Evolutionary conservation across 2,888 invertebrate genomes (phyloP).

Genomic region (Minunthozetes semirufus): DNA sequence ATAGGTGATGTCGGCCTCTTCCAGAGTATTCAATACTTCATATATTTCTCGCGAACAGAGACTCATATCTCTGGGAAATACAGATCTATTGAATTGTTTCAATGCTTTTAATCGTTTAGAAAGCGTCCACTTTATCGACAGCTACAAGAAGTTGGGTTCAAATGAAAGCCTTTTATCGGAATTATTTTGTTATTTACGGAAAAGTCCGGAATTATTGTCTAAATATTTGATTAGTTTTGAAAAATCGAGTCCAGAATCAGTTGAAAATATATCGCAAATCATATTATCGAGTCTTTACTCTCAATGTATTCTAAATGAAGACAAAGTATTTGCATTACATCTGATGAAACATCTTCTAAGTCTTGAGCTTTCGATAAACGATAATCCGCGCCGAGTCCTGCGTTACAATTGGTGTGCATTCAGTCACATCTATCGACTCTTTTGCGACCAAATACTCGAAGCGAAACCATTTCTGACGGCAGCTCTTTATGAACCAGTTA

Average conservation of each 20-base stretch:
- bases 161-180: slow-evolving; percentile 65
- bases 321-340: slow-evolving; percentile 61
- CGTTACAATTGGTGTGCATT: slow-evolving; percentile 80
- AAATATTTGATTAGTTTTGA: slow-evolving; percentile 63
- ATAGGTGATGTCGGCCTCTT: background rate
- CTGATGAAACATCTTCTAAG: slow-evolving; percentile 62
- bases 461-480: slow-evolving; percentile 88
- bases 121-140: slow-evolving; percentile 64
- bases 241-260: slow-evolving; percentile 46
- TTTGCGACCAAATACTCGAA: slow-evolving; percentile 80
- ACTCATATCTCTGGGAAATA: slow-evolving; percentile 10
- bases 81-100: slow-evolving; percentile 17
- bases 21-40: background rate
- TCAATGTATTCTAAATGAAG: slow-evolving; percentile 66
- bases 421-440: slow-evolving; percentile 72
- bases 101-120: slow-evolving; percentile 60
- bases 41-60: background rate
- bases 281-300: slow-evolving; percentile 63
- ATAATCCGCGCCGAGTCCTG: slow-evolving; percentile 58
- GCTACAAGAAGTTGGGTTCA: slow-evolving; percentile 73
- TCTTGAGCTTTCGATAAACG: slow-evolving; percentile 56
- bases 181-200: slow-evolving; percentile 61
- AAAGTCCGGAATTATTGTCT: slow-evolving; percentile 64
- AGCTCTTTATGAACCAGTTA: slow-evolving; percentile 81
- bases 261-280: slow-evolving; percentile 50